Evolutionary conservation across 2,797 vertebrate species (phyloP), one percentile per base, ranked within the genome.

Genomic region (Odontamblyopus rebecca): DNA sequence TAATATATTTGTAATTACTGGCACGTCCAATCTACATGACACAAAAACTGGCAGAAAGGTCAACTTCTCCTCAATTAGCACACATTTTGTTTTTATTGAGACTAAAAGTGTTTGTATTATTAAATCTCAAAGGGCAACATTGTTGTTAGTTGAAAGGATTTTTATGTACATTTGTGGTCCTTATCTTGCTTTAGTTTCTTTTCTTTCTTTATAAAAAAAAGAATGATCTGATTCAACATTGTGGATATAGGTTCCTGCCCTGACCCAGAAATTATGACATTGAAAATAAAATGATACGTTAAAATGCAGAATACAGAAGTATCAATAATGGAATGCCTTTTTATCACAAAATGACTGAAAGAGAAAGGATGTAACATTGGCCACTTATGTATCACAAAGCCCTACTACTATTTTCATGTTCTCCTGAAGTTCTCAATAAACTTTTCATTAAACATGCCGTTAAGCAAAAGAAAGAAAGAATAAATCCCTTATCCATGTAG

Each of bases 1-100:
- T 54, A n/a, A 54, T 54, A 54, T 54, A 6, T 54, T 54, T 54
- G 51, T 54, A 54, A 54, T 54, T n/a, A 54, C 51, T 48, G 44
- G 12, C 16, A n/a, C 2, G 1, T 53, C 51, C 18, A 6, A n/a
- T 53, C 18, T 6, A 19, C 51, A 2, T n/a, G n/a, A 23, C 26
- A 56, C 0, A 56, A 26, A 26, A 11, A 11, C n/a, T 26, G 2
- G 0, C 54, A 26, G 2, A 12, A 53, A 53, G 51, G 19, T 53
- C 18, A n/a, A 6, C 51, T 7, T 18, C 16, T 53, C 51, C 18
- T 18, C 5, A 53, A 3, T 56, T 23, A 11, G 2, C n/a, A 26
- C 54, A 4, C 2, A 26, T 56, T 26, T 26, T 3, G 8, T 9
- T 53, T 18, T 53, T 56, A 53, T 53, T 19, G 18, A n/a, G 5